Conservation (phyloP, 2,797 vertebrate genomes). For the Oreortyx pictus region DNA sequence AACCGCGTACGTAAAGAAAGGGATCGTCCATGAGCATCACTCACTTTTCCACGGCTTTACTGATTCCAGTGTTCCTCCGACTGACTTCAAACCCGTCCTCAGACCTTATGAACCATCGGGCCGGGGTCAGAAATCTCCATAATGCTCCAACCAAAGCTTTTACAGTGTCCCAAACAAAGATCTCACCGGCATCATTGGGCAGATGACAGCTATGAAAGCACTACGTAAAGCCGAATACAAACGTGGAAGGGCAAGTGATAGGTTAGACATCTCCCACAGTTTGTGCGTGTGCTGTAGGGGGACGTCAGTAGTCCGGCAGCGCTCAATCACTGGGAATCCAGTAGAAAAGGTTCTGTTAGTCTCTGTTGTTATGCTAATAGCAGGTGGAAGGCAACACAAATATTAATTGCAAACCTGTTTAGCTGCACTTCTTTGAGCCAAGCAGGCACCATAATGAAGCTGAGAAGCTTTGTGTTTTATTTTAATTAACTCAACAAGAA, state of each 20-base stretch:
- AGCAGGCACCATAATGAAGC: neutral
- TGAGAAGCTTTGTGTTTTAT: conserved; percentile 36
- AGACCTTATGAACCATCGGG: neutral
- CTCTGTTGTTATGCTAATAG: conserved; percentile 42
- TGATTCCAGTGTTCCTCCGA: neutral
- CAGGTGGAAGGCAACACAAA: conserved; percentile 42
- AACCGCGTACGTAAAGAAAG: fast-evolving
- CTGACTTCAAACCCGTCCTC: neutral
- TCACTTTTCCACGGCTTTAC: neutral
- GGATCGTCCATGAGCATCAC: fast-evolving
- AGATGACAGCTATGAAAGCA: neutral
- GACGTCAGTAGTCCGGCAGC: neutral
- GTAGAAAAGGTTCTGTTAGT: conserved; percentile 28
- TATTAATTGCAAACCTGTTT: conserved; percentile 56
- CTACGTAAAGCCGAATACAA: neutral
- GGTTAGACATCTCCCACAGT: neutral
- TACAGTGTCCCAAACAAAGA: neutral
- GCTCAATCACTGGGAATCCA: neutral
- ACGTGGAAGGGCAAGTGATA: neutral
- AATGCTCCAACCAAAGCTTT: neutral
- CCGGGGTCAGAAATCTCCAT: neutral
- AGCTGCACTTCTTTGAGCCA: neutral
- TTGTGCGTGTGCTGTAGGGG: neutral
- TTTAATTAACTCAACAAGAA: conserved; percentile 63
- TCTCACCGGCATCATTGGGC: neutral